These are phyloP conservation scores for Hydrolagus colliei DNA, from an alignment of 2,797 vertebrate species.

Conservation along the genomic window DNA sequence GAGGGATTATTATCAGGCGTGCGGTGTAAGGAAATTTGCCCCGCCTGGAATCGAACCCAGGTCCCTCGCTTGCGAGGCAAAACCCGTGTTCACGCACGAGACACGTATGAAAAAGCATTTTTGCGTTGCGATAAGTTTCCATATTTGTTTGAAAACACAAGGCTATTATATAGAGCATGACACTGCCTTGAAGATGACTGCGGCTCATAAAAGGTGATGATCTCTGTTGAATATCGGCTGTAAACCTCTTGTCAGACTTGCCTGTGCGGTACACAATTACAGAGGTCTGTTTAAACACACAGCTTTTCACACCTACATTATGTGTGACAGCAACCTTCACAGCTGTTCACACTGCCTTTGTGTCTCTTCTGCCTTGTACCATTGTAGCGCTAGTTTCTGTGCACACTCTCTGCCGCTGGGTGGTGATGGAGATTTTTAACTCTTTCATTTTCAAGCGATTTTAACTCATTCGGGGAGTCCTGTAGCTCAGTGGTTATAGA, in stretches of 20 bases:
- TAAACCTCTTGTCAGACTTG: neutral
- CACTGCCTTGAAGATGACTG: too few relatives aligned
- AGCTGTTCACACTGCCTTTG: constrained; percentile 20
- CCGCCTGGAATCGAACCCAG: too few relatives aligned
- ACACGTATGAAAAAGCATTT: too few relatives aligned
- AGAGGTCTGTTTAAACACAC: constrained; percentile 17
- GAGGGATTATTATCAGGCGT: too few relatives aligned
- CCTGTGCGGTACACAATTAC: constrained; percentile 1
- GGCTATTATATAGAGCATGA: neutral
- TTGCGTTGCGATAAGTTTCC: too few relatives aligned
- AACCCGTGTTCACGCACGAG: too few relatives aligned
- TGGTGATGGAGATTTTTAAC: constrained; percentile 11
- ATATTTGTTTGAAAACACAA: too few relatives aligned
- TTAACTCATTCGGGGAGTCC: too few relatives aligned
- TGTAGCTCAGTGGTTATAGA: too few relatives aligned
- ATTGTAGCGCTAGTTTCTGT: neutral
- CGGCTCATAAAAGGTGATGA: too few relatives aligned
- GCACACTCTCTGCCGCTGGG: neutral
- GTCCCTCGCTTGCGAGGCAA: too few relatives aligned
- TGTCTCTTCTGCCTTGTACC: neutral
- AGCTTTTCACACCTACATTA: neutral
- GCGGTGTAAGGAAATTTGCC: too few relatives aligned
- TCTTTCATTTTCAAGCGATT: neutral
- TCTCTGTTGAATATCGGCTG: neutral
- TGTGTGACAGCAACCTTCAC: neutral